Percentiles rank a stretch among this genome's conserved stretches.
Conservation (phyloP, 2,797 vertebrate genomes). For the Crenichthys baileyi region DNA sequence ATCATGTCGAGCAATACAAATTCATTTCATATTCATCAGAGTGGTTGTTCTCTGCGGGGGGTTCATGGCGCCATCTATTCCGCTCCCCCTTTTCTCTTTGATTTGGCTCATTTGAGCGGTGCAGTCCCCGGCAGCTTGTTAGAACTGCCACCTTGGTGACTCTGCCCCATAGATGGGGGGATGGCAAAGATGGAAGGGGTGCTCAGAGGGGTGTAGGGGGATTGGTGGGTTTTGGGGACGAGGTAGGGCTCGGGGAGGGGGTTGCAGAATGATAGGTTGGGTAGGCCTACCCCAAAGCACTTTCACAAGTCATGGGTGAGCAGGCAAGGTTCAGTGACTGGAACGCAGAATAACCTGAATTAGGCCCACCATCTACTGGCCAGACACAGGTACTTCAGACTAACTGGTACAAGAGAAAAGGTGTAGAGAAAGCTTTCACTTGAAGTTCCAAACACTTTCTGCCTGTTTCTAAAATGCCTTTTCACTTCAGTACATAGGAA, state of each 20-base stretch:
- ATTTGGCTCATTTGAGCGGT: constrained; percentile 86
- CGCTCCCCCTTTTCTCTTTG: constrained; percentile 82
- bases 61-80: constrained; percentile 81
- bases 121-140: constrained; percentile 84
- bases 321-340: constrained; percentile 67
- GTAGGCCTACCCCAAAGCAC: constrained; percentile 76
- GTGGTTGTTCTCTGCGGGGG: constrained; percentile 82
- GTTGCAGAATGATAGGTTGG: constrained; percentile 70
- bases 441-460: constrained; percentile 41
- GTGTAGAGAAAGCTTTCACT: constrained; percentile 17
- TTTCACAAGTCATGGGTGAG: constrained; percentile 81
- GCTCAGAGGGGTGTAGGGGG: constrained; percentile 66
- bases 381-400: constrained; percentile 55
- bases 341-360: constrained; percentile 72
- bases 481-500: not conserved
- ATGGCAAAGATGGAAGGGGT: constrained; percentile 72
- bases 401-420: constrained; percentile 9
- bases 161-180: constrained; percentile 79
- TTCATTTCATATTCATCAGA: constrained; percentile 86
- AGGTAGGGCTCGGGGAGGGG: constrained; percentile 50
- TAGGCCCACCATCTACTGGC: constrained; percentile 83
- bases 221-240: constrained; percentile 17
- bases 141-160: constrained; percentile 86
- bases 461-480: constrained; percentile 27
- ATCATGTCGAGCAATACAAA: constrained; percentile 82